Conservation (phyloP, 2,113 vertebrate species). For the Halichoeres trimaculatus region DNA sequence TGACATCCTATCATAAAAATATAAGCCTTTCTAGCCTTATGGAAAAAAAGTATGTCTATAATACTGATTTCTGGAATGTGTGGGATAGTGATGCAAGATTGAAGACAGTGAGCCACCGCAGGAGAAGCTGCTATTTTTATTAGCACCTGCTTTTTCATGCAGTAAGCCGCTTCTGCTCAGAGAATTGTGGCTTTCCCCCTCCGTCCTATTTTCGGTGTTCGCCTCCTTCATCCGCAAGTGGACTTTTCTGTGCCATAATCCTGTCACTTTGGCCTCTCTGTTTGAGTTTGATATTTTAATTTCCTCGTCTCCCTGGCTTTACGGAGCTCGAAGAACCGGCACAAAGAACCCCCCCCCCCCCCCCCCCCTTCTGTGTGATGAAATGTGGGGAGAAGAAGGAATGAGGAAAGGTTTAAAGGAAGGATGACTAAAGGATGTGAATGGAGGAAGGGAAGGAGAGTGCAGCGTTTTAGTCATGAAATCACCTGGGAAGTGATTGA, state of each 20-base stretch:
- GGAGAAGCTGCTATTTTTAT: conserved; percentile 25
- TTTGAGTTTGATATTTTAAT: conserved; percentile 76
- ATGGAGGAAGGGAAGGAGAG: conserved; percentile 44
- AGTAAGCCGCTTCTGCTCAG: conserved; percentile 21
- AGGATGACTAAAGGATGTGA: conserved; percentile 28
- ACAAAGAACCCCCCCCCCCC: conserved; percentile 31
- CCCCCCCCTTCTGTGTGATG: too few species aligned
- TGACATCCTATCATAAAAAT: conserved; percentile 23
- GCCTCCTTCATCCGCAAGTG: conserved; percentile 51
- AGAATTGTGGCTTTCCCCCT: conserved; percentile 26
- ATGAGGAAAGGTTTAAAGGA: neutral
- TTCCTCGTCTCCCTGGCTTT: conserved; percentile 53
- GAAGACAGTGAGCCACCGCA: neutral
- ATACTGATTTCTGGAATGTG: conserved; percentile 27
- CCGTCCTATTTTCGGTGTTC: conserved; percentile 44
- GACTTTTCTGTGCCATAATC: conserved; percentile 68
- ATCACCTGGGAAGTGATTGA: conserved; percentile 21
- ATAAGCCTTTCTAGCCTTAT: conserved; percentile 37
- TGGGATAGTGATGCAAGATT: conserved; percentile 13
- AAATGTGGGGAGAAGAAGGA: neutral
- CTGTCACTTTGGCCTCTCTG: conserved; percentile 66
- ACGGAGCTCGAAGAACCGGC: conserved; percentile 44
- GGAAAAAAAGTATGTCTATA: conserved; percentile 11
- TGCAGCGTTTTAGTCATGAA: conserved; percentile 22
- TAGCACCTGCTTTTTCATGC: conserved; percentile 29